Percentiles rank a stretch among this genome's conserved stretches.
phyloP scores from a whole-genome alignment of 1,140 invertebrate genomes.

The Aplysia californica region DNA sequence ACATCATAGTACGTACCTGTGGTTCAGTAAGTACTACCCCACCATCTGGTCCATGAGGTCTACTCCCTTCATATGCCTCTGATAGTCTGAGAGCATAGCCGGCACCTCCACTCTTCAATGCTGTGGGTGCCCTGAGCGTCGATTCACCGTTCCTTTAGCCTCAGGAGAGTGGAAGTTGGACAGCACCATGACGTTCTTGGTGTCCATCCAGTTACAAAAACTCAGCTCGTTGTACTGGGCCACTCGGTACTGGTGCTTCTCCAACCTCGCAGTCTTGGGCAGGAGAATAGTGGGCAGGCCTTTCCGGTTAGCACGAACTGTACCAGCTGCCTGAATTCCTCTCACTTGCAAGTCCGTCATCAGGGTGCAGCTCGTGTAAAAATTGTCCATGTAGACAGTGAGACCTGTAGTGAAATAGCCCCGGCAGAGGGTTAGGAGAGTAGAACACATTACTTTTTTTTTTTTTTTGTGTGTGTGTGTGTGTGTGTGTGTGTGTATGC shows the following conservation, averaged over 20 bases:
- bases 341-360: background rate
- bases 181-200: background rate
- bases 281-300: background rate
- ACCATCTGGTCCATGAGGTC: background rate
- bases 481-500: too few species aligned
- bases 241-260: background rate
- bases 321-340: background rate
- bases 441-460: too few species aligned
- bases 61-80: background rate
- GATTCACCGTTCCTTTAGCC: background rate
- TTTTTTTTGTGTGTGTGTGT: too few species aligned
- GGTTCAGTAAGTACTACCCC: background rate
- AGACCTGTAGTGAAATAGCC: background rate
- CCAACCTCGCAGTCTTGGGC: background rate
- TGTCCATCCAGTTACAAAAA: background rate
- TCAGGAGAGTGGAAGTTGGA: background rate
- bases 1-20: background rate
- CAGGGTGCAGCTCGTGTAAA: background rate
- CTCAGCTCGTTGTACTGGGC: background rate
- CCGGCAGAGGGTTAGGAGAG: too few species aligned
- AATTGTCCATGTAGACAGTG: background rate
- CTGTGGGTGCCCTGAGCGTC: background rate
- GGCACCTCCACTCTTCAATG: background rate
- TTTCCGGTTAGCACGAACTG: background rate
- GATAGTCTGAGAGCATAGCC: background rate